These are phyloP conservation scores for Cuniculus paca DNA, from an alignment of 2,797 vertebrate species.

Conservation along the genomic window DNA sequence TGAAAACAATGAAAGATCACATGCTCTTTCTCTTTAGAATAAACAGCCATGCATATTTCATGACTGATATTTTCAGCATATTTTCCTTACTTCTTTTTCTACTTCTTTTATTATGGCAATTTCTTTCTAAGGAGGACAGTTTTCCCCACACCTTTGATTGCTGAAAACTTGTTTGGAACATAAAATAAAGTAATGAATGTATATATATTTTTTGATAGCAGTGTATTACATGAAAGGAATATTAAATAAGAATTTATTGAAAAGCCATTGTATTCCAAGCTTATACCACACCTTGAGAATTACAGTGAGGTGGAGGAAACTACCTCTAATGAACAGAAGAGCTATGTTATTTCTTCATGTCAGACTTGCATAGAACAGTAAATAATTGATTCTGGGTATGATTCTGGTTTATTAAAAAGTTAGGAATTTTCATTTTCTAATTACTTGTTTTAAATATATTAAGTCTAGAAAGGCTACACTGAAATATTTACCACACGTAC, in stretches of 20 bases:
- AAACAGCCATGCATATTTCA: background rate
- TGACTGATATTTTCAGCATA: background rate
- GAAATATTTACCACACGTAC: background rate
- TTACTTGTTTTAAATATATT: background rate
- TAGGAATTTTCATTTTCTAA: background rate
- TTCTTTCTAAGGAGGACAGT: background rate
- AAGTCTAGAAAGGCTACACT: background rate
- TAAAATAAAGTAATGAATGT: background rate
- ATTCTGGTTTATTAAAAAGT: background rate
- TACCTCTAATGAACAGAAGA: background rate
- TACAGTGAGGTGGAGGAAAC: background rate
- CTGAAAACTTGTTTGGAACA: background rate
- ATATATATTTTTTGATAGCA: no score
- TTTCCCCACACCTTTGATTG: background rate
- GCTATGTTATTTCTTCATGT: background rate
- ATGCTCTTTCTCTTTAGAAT: background rate
- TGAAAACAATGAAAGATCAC: background rate
- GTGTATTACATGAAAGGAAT: background rate
- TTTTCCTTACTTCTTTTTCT: background rate
- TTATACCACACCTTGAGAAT: background rate
- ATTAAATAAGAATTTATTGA: background rate
- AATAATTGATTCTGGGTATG: background rate
- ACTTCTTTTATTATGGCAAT: background rate
- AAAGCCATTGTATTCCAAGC: background rate
- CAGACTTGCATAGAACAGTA: background rate